Evolutionary conservation across 2,888 invertebrate species (phyloP).

Genomic region (Mimas tiliae): DNA sequence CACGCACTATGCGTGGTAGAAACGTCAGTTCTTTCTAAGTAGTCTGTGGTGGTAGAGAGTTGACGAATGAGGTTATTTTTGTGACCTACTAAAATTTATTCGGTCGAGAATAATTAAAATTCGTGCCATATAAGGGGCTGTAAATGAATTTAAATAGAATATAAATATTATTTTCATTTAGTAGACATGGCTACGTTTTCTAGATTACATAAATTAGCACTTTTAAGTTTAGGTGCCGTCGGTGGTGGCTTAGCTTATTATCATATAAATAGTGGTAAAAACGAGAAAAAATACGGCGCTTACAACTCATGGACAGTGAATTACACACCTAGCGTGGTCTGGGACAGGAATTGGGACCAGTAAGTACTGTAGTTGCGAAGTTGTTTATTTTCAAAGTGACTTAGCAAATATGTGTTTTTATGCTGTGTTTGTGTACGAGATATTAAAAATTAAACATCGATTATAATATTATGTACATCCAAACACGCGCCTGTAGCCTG

Average conservation of each 20-base stretch:
- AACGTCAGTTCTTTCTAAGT: no score
- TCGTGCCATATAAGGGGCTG: neutral
- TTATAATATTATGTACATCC: no score
- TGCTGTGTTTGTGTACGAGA: neutral
- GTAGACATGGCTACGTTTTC: slow-evolving; percentile 80
- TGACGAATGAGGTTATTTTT: slow-evolving; percentile 29
- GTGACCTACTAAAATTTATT: slow-evolving; percentile 23
- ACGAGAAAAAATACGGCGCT: slow-evolving; percentile 76
- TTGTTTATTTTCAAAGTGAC: slow-evolving; percentile 19
- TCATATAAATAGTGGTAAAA: slow-evolving; percentile 71
- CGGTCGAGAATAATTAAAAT: neutral
- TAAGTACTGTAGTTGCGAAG: slow-evolving; percentile 67
- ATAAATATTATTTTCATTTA: slow-evolving; percentile 26
- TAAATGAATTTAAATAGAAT: slow-evolving; percentile 27
- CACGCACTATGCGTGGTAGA: no score
- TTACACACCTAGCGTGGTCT: slow-evolving; percentile 87
- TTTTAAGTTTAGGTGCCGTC: slow-evolving; percentile 86
- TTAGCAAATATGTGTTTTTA: slow-evolving; percentile 5
- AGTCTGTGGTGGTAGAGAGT: slow-evolving; percentile 15
- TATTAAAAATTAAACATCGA: neutral
- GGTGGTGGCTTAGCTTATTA: slow-evolving; percentile 88
- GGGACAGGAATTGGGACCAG: slow-evolving; percentile 97
- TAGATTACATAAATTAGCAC: slow-evolving; percentile 83
- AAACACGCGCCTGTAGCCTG: no score
- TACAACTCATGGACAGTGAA: slow-evolving; percentile 89